Base-by-base conservation (phyloP, 1,140 invertebrate species). In the Eupristina koningsbergeri region DNA sequence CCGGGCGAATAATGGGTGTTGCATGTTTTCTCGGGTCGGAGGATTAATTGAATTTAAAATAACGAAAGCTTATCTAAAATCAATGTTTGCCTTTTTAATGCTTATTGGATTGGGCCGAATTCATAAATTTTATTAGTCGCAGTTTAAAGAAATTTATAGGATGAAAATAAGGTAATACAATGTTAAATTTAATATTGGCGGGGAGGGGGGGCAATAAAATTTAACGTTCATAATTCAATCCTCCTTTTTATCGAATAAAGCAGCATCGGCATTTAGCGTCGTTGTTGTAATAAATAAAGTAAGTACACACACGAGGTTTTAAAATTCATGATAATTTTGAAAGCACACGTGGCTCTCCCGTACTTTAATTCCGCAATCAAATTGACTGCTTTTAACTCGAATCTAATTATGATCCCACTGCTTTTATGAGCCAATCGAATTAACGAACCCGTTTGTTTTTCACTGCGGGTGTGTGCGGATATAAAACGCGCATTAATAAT, bases 331-430 rank as follows among this genome's bases (percentile, higher is more conserved):
- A 36, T 19, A 67, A 67, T 22, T 36, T 67, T 39, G 17, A 3
- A 67, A 67, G 64, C 64, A 67, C 64, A 19, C 22, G 64, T 36
- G 64, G 8, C 34, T 36, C 34, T 19, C 17, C 17, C 64, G 34
- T 3, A 17, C 64, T 67, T 39, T 13, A 75, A 22, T 78, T 41
- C 19, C 34, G 26, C 26, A 41, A 78, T 41, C 31, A 78, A 78
- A 78, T 78, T 78, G 31, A 39, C 58, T 63, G 53, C 31, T 67
- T 39, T 50, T n/a, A 29, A 39, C 58, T 11, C 22, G 19, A 11
- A 41, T 78, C 34, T 78, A 78, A 78, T 78, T 78, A 78, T 22
- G 75, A 78, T 78, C 75, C 8, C 15, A 15, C 47, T 29, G 36
- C 53, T 63, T 77, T 58, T 78, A 61, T 45, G 53, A 61, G 75